Percentiles rank a stretch among this genome's conserved stretches.
phyloP scores from a whole-genome alignment of 2,888 invertebrate species.

The Proisotoma minuta region DNA sequence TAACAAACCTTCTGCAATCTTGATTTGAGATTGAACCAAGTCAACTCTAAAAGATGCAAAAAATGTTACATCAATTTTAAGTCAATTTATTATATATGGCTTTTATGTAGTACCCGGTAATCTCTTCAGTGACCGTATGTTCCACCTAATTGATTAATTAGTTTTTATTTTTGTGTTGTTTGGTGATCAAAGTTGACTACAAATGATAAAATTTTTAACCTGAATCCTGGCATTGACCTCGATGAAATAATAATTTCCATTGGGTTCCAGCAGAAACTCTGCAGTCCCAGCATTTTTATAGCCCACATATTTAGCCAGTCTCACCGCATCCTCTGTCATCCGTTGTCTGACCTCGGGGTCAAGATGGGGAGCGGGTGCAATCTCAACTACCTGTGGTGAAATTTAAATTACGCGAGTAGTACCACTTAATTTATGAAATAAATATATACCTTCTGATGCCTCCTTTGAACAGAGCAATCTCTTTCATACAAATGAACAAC shows the following conservation, averaged over 20 bases:
- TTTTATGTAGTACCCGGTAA: slow-evolving; percentile 91
- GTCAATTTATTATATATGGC: not conserved
- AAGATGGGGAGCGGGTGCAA: slow-evolving; percentile 92
- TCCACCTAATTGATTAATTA: no score
- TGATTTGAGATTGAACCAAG: slow-evolving; percentile 94
- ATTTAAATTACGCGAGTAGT: not conserved
- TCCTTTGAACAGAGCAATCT: slow-evolving; percentile 95
- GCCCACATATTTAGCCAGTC: slow-evolving; percentile 82
- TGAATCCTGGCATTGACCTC: slow-evolving; percentile 98
- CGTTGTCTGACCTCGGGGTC: slow-evolving; percentile 62
- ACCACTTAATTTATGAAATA: no score
- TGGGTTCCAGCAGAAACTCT: slow-evolving; percentile 88
- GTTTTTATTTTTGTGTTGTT: no score
- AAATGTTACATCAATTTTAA: slow-evolving; percentile 33
- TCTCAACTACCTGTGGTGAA: slow-evolving; percentile 65
- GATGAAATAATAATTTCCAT: slow-evolving; percentile 91
- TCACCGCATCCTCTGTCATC: slow-evolving; percentile 88
- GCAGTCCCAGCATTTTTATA: slow-evolving; percentile 98
- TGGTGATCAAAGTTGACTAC: no score
- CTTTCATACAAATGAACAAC: slow-evolving; percentile 94
- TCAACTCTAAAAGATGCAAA: slow-evolving; percentile 63
- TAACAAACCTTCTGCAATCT: slow-evolving; percentile 91
- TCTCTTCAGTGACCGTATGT: slow-evolving; percentile 91
- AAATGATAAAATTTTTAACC: no score
- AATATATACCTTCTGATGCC: slow-evolving; percentile 84